Base-by-base conservation (phyloP, 2,797 vertebrate genomes). In the Zenarchopterus dispar region DNA sequence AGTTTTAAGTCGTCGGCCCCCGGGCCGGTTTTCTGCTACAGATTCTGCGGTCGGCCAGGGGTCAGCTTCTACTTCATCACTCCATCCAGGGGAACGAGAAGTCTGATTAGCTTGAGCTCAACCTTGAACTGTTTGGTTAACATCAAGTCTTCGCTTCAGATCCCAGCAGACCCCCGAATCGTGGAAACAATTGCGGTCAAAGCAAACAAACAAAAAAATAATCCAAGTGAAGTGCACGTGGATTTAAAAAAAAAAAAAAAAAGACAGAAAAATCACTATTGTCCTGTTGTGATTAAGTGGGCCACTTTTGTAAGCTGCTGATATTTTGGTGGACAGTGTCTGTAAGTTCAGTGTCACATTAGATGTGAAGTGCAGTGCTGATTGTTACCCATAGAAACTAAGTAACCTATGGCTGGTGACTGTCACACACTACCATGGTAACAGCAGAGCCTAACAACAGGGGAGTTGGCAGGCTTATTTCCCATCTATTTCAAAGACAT, bases 61-160 rank as follows among this genome's bases (percentile, higher is more conserved):
- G 87, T 88, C 83, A 78, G 61, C 76, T 81, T 90, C 74, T 79
- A 80, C 85, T 89, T 88, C 87, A 90, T 89, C 89, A 85, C 86
- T 81, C 78, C 75, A 66, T 82, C 71, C 68, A 56, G 77, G 79
- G 76, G 81, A 87, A 89, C 75, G 70, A 86, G 84, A 60, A 80
- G 86, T 67, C 64, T 82, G 86, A 91, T 91, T 87, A 89, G 86
- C 81, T 83, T 75, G 90, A 84, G 67, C 84, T 84, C 57, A 83
- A 89, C 91, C 88, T 88, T 84, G 78, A 73, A 66, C 84, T 77
- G 46, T 77, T 79, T 79, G 69, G 68, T 66, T 77, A 82, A 67
- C 39, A 22, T 54, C 69, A 77, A 76, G 63, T 70, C 70, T 44
- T 67, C 65, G 36, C 78, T 77, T 71, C 56, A 86, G 65, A 66